A percentile compares a stretch with the other conserved stretches of the same genome.
phyloP scores from a whole-genome alignment of 2,797 vertebrate genomes.

The Gymnocypris eckloni region DNA sequence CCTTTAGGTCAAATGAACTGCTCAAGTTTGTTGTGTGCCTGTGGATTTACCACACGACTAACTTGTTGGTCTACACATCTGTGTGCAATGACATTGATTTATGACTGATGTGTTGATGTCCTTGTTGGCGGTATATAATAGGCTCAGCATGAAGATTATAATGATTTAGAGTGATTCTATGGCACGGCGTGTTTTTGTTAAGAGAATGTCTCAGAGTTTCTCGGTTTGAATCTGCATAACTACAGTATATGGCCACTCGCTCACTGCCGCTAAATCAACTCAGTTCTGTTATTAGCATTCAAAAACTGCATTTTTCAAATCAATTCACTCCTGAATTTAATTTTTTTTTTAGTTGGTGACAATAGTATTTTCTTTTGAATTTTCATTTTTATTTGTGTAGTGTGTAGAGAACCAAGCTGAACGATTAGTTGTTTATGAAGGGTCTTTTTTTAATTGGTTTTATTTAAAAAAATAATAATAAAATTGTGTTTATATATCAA shows the following conservation, averaged over 20 bases:
- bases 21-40: slow-evolving; percentile 35
- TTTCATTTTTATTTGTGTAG: too few species aligned
- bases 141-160: background rate
- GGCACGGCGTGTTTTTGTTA: background rate
- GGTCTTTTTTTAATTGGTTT: background rate
- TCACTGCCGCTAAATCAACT: background rate
- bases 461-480: background rate
- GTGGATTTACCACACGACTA: slow-evolving; percentile 31
- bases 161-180: background rate
- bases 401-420: background rate
- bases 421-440: background rate
- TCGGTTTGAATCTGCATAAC: background rate
- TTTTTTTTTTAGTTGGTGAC: background rate
- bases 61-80: background rate
- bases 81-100: slow-evolving; percentile 25
- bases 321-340: background rate
- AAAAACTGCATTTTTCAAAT: background rate
- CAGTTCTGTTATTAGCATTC: background rate
- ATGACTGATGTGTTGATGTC: slow-evolving; percentile 16
- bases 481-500: background rate
- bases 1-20: background rate
- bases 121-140: background rate
- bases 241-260: background rate
- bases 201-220: background rate
- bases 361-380: background rate